Evolutionary conservation across 2,888 invertebrate genomes (phyloP).

Genomic region (Acrocyrtus sp.): DNA sequence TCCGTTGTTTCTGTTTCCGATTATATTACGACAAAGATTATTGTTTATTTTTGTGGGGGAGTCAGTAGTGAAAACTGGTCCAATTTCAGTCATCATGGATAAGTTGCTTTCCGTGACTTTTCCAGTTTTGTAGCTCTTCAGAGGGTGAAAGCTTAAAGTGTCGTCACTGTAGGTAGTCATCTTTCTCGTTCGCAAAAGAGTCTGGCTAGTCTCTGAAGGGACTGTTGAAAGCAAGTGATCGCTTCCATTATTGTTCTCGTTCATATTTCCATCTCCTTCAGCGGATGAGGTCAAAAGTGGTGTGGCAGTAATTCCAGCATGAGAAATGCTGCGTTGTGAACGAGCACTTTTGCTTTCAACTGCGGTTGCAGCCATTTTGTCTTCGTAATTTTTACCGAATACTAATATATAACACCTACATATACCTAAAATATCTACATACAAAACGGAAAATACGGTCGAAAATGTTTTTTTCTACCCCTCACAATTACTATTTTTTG

Average conservation of each 20-base stretch:
- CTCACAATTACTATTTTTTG: no score
- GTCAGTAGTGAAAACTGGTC: conserved; percentile 26
- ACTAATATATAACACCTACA: no score
- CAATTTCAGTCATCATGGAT: conserved; percentile 45
- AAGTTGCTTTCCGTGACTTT: conserved; percentile 33
- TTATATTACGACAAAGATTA: neutral
- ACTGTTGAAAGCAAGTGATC: neutral
- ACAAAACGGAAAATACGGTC: no score
- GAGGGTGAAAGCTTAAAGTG: conserved; percentile 32
- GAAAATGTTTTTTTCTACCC: no score
- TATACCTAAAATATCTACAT: no score
- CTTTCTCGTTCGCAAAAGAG: no score
- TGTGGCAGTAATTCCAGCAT: conserved; percentile 18
- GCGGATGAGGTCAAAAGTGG: neutral
- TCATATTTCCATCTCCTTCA: conserved; percentile 5
- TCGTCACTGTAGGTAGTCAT: conserved; percentile 3
- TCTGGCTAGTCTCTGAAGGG: no score
- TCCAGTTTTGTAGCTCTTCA: conserved; percentile 46
- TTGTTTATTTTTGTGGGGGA: conserved; percentile 1
- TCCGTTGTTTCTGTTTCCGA: conserved; percentile 2
- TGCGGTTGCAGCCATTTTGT: conserved; percentile 36
- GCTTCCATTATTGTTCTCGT: neutral
- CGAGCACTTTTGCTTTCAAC: conserved; percentile 30
- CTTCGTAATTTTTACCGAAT: no score
- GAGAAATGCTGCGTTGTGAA: conserved; percentile 38